phyloP scores from a whole-genome alignment of 2,113 vertebrate genomes.

The Pluvianellus socialis region DNA sequence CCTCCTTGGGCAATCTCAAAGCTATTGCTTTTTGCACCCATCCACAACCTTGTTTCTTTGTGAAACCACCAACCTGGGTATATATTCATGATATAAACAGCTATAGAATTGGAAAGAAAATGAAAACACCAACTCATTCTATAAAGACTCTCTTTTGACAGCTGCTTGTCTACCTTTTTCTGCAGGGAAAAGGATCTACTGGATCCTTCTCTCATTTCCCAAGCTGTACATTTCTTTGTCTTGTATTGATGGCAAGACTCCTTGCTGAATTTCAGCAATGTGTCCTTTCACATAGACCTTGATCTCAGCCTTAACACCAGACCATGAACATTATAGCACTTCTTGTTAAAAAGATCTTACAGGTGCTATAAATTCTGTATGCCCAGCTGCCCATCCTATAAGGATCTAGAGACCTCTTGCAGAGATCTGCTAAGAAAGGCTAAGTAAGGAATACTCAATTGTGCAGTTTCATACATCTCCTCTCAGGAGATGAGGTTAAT shows the following conservation, averaged over 20 bases:
- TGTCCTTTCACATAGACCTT: not conserved
- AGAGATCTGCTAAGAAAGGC: not conserved
- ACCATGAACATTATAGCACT: not conserved
- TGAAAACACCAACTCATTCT: not conserved
- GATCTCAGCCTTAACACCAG: not conserved
- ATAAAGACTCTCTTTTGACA: not conserved
- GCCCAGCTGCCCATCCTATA: not conserved
- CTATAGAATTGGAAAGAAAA: not conserved
- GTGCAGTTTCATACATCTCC: not conserved
- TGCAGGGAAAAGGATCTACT: not conserved
- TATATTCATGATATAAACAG: not conserved
- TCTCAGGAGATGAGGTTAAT: not conserved
- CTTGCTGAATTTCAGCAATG: not conserved
- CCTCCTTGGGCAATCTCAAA: not conserved
- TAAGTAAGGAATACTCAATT: not conserved
- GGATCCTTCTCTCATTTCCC: not conserved
- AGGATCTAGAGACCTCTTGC: not conserved
- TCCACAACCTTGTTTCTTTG: not conserved
- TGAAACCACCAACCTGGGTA: not conserved
- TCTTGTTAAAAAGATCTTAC: not conserved
- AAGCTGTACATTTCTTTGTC: not conserved
- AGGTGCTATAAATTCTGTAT: not conserved
- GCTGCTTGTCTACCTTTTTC: not conserved
- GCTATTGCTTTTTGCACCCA: not conserved
- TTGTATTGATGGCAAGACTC: not conserved